Conservation (phyloP, 2,113 vertebrate species). For the Platysteira castanea region DNA sequence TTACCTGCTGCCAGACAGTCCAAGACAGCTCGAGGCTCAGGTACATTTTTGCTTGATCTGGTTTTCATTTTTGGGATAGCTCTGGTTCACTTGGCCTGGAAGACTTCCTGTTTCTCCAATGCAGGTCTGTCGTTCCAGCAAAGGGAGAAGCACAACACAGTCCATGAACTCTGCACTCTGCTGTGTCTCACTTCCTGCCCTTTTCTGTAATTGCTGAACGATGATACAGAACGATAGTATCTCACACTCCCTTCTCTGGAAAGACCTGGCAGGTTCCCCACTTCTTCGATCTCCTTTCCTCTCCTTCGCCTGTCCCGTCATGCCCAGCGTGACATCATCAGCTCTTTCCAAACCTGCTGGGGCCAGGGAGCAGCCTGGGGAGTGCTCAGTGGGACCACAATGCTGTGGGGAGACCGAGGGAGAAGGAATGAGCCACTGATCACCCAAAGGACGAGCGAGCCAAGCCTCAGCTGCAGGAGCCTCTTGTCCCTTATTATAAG, state of each 20-base stretch:
- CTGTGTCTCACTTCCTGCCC: background rate
- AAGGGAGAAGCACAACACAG: background rate
- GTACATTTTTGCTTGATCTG: background rate
- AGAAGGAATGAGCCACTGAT: background rate
- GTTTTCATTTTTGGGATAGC: background rate
- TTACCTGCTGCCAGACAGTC: background rate
- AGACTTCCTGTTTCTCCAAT: background rate
- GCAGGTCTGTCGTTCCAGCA: background rate
- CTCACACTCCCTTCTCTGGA: conserved; percentile 1
- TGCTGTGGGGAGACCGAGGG: background rate
- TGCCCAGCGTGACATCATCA: background rate
- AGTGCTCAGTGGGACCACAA: background rate
- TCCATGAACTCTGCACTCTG: background rate
- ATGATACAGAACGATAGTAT: background rate
- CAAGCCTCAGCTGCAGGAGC: background rate
- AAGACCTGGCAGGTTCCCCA: conserved; percentile 7
- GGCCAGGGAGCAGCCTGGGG: background rate
- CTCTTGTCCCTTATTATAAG: background rate
- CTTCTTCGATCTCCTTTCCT: conserved; percentile 7
- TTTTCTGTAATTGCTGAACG: background rate
- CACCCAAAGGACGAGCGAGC: background rate
- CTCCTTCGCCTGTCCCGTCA: background rate
- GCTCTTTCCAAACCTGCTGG: background rate
- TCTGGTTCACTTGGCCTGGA: background rate
- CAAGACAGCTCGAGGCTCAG: background rate